Evolutionary conservation across 1,140 invertebrate species (phyloP), one percentile per base, ranked within the genome.

Genomic region (Homarus americanus): DNA sequence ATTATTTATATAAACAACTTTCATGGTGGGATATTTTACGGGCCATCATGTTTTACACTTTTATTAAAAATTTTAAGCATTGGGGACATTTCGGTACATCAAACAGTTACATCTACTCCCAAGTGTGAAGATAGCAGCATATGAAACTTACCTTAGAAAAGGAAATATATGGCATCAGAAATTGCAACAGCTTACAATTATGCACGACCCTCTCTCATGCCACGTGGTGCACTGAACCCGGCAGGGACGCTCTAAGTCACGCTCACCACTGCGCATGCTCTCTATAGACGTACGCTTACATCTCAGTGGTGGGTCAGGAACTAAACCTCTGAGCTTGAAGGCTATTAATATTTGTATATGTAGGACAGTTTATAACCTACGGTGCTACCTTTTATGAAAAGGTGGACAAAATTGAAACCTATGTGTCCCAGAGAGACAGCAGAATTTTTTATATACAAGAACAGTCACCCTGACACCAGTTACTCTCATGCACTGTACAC

Each of bases 11-110:
- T 28, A 72, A 72, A 72, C 5, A 24, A 79, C 41, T 76, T 76
- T 5, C 76, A 79, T 40, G 76, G 76, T 79, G 76, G 34, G 76
- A 41, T 79, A 79, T 28, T 36, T 41, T 79, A 36, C 41, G 76
- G 2, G 2, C 76, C 76, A 79, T 38, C 76, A 36, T 2, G 40
- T 36, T 12, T 36, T 36, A 1, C 28, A 41, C 4, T 79, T 36
- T 79, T 36, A 36, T 3, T 79, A 28, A 32, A 40, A 0, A 36
- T 7, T 79, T 79, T 41, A 79, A 36, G 40, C 0, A 28, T 10
- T 4, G 2, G 69, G 69, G 4, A 72, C 36, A 2, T 72, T 72
- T n/a, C 20, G 36, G 28, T 2, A 32, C 4, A 32, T 32, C 15
- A 72, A 5, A 72, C 36, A 32, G 36, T 17, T 32, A 63, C 24